These are phyloP conservation scores for Drosophila paranaensis DNA, from an alignment of 2,888 invertebrate species.

Conservation along the genomic window DNA sequence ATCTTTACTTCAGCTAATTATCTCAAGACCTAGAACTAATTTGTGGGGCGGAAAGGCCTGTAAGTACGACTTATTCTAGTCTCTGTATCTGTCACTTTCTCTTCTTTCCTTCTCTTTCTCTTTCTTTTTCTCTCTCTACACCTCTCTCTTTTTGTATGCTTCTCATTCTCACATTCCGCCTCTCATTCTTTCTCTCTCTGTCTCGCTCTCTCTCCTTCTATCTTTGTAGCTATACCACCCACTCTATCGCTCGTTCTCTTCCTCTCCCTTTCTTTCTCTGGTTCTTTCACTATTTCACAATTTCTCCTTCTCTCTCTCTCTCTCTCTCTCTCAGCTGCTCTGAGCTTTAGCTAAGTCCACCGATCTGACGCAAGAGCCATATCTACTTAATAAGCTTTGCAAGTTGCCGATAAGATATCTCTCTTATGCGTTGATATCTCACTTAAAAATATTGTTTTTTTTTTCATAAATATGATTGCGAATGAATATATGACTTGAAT, in stretches of 20 bases:
- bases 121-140: neutral
- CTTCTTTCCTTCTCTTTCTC: neutral
- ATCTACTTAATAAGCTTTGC: no score
- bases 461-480: neutral
- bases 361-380: neutral
- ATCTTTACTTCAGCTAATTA: no score
- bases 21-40: no score
- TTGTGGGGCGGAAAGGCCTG: no score
- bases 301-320: neutral
- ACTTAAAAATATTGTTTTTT: neutral
- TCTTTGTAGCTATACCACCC: neutral
- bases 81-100: no score
- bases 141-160: no score
- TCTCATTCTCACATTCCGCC: no score
- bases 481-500: neutral
- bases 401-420: constrained; percentile 2
- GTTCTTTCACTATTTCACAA: neutral
- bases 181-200: neutral
- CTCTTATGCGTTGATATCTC: neutral
- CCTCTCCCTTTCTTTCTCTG: neutral
- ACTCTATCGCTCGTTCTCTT: no score
- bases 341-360: no score
- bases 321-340: neutral
- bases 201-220: neutral
- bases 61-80: no score